Evolutionary conservation across 1,140 invertebrate genomes (phyloP).

Genomic region (Bombus consobrinus): DNA sequence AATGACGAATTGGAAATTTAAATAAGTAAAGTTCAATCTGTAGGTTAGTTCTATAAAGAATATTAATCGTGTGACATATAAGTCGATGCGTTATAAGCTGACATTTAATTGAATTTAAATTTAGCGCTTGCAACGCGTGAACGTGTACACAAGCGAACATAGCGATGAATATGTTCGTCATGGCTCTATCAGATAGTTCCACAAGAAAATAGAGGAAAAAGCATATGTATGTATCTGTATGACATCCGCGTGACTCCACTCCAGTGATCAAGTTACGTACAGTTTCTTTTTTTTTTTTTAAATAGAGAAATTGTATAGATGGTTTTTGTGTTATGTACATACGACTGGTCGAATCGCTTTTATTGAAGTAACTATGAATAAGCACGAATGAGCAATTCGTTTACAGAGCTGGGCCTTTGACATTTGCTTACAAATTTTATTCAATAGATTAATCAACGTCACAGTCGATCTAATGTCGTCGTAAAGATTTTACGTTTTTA

Average conservation of each 20-base stretch:
- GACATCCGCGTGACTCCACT: slow-evolving; percentile 48
- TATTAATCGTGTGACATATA: neutral
- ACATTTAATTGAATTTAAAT: slow-evolving; percentile 50
- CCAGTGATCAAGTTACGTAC: slow-evolving; percentile 8
- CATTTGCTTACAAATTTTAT: slow-evolving; percentile 20
- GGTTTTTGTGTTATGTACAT: neutral
- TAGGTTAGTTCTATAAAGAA: neutral
- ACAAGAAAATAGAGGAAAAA: slow-evolving; percentile 36
- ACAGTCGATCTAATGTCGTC: neutral
- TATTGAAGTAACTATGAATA: neutral
- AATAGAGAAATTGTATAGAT: neutral
- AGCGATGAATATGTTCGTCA: slow-evolving; percentile 7
- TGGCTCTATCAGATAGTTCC: slow-evolving; percentile 31
- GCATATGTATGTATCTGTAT: slow-evolving; percentile 23
- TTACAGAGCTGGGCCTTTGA: neutral
- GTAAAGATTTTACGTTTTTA: slow-evolving; percentile 7
- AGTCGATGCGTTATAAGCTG: neutral
- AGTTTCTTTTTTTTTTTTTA: neutral
- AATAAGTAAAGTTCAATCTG: neutral
- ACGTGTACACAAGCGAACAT: neutral
- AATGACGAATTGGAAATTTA: neutral
- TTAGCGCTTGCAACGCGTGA: slow-evolving; percentile 23
- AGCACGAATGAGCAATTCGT: too few relatives aligned
- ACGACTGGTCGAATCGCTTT: neutral
- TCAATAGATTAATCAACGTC: slow-evolving; percentile 9